Evolutionary conservation across 2,113 vertebrate species (phyloP).

Genomic region (Emberiza fucata): DNA sequence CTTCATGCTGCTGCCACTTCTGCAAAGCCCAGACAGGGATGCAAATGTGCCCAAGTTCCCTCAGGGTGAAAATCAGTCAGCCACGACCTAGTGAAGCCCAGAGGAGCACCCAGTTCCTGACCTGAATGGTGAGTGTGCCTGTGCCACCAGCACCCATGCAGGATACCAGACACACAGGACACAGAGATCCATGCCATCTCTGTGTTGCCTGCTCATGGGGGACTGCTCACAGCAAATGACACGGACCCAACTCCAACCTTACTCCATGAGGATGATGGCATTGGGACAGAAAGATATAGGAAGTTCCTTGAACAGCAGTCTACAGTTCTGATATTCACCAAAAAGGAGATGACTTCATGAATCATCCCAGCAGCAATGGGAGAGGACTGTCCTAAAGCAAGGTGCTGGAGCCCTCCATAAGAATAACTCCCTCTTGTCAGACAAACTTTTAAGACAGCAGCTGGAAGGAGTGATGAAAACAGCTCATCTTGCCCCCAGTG

Average conservation of each 20-base stretch:
- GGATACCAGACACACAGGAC: background rate
- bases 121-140: background rate
- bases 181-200: background rate
- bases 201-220: background rate
- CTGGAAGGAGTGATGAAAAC: background rate
- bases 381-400: background rate
- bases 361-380: background rate
- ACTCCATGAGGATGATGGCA: rapidly evolving
- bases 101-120: background rate
- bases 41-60: background rate
- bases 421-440: background rate
- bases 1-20: background rate
- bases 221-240: background rate
- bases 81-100: background rate
- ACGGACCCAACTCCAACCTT: background rate
- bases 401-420: background rate
- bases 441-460: background rate
- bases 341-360: background rate
- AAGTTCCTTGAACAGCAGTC: background rate
- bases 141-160: background rate
- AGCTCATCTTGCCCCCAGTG: background rate
- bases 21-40: background rate
- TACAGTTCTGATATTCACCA: background rate
- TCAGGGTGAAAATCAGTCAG: background rate
- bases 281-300: background rate